Percentiles rank a stretch among this genome's conserved stretches.
These are phyloP conservation scores for Orthosia incerta DNA, from an alignment of 2,888 invertebrate genomes.

Conservation along the genomic window DNA sequence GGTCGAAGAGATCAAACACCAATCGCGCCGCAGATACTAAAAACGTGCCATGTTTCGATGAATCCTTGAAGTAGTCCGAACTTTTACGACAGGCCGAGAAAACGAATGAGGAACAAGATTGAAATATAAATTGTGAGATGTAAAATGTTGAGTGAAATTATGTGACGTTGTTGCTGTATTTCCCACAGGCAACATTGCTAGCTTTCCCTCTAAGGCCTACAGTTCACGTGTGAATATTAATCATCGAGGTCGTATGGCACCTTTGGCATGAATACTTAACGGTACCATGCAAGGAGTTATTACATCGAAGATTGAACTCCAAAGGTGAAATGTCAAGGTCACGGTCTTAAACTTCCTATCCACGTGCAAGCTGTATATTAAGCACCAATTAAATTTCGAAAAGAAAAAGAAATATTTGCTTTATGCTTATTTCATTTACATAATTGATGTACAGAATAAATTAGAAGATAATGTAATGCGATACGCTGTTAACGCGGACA, in stretches of 20 bases:
- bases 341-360: neutral
- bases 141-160: slow-evolving; percentile 61
- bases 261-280: slow-evolving; percentile 25
- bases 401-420: slow-evolving; percentile 22
- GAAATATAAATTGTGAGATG: slow-evolving; percentile 57
- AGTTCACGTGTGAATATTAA: slow-evolving; percentile 48
- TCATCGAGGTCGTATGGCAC: slow-evolving; percentile 5
- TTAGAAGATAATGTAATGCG: slow-evolving; percentile 53
- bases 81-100: slow-evolving; percentile 49
- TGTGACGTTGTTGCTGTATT: slow-evolving; percentile 34
- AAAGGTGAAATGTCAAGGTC: slow-evolving; percentile 19
- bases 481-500: slow-evolving; percentile 58
- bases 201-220: slow-evolving; percentile 24
- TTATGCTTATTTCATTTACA: slow-evolving; percentile 39
- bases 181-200: slow-evolving; percentile 48
- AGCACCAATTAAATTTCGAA: slow-evolving; percentile 8
- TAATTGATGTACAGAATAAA: slow-evolving; percentile 57
- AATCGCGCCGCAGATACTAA: slow-evolving; percentile 42
- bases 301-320: slow-evolving; percentile 5
- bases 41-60: slow-evolving; percentile 27
- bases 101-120: slow-evolving; percentile 56
- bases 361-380: neutral
- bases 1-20: slow-evolving; percentile 36
- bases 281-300: slow-evolving; percentile 6
- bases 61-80: slow-evolving; percentile 37